A percentile compares a stretch with the other conserved stretches of the same genome.
These are phyloP conservation scores for Lampris incognitus DNA, from an alignment of 2,113 vertebrate genomes.

Conservation along the genomic window DNA sequence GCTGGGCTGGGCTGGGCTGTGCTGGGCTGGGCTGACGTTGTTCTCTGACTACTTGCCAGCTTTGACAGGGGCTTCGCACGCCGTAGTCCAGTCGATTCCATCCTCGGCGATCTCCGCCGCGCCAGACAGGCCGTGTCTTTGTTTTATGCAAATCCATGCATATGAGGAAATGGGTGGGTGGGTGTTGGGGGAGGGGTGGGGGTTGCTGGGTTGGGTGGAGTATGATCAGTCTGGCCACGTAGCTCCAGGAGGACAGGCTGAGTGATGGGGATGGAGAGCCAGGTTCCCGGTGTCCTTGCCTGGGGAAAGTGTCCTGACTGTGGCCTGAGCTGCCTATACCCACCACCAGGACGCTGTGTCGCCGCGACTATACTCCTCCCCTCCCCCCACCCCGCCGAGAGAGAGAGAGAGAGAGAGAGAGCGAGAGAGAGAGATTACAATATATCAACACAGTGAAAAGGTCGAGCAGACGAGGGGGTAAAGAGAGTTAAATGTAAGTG, in stretches of 20 bases:
- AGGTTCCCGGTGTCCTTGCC: slow-evolving; percentile 76
- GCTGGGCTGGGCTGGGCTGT: too few species aligned
- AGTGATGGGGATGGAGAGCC: slow-evolving; percentile 78
- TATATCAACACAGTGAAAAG: slow-evolving; percentile 40
- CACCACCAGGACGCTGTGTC: slow-evolving; percentile 53
- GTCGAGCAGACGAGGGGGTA: slow-evolving; percentile 21
- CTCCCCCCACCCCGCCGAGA: too few species aligned
- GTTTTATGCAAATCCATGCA: slow-evolving; percentile 80
- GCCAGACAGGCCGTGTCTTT: slow-evolving; percentile 64
- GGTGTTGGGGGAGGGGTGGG: neutral
- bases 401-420: too few species aligned
- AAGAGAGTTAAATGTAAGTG: slow-evolving; percentile 37
- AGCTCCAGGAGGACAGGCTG: slow-evolving; percentile 78
- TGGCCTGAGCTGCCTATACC: slow-evolving; percentile 46
- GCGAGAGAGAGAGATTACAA: slow-evolving; percentile 16
- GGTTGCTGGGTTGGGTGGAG: neutral
- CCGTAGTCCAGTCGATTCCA: slow-evolving; percentile 47
- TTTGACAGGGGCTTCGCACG: slow-evolving; percentile 46
- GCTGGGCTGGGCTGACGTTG: slow-evolving; percentile 54
- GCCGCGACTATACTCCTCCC: neutral
- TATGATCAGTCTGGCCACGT: slow-evolving; percentile 81
- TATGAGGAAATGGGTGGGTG: slow-evolving; percentile 53
- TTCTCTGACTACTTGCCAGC: slow-evolving; percentile 69
- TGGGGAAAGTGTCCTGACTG: slow-evolving; percentile 74
- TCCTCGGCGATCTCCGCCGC: slow-evolving; percentile 40